A percentile compares a stretch with the other conserved stretches of the same genome.
These are phyloP conservation scores for Noctua pronuba DNA, from an alignment of 2,888 invertebrate genomes.

Conservation along the genomic window DNA sequence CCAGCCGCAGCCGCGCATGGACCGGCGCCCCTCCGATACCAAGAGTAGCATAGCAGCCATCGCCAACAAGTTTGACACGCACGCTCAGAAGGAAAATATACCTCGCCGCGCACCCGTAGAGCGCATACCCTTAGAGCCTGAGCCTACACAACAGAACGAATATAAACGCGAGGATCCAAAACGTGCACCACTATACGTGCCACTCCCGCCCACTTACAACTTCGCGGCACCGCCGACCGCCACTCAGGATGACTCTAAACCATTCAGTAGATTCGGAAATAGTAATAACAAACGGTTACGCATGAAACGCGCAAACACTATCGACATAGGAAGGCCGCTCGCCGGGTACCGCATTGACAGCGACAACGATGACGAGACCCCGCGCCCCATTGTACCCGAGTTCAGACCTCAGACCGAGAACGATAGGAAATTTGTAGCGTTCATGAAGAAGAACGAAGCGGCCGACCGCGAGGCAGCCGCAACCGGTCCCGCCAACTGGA, in stretches of 20 bases:
- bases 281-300: constrained; percentile 91
- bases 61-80: constrained; percentile 84
- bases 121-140: constrained; percentile 64
- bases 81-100: constrained; percentile 73
- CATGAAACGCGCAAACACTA: constrained; percentile 97
- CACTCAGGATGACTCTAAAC: constrained; percentile 81
- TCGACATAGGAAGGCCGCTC: constrained; percentile 95
- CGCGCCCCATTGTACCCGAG: constrained; percentile 89
- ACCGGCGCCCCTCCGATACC: constrained; percentile 80
- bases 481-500: constrained; percentile 92
- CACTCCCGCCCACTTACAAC: constrained; percentile 85
- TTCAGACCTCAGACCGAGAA: constrained; percentile 96
- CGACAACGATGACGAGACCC: constrained; percentile 86
- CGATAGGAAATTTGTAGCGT: constrained; percentile 95
- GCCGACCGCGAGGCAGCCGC: constrained; percentile 68
- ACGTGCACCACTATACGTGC: constrained; percentile 80
- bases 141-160: constrained; percentile 66
- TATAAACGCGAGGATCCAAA: constrained; percentile 73
- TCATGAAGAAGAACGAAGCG: constrained; percentile 93
- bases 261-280: constrained; percentile 87
- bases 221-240: constrained; percentile 81
- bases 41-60: constrained; percentile 84
- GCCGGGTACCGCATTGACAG: constrained; percentile 89
- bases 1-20: constrained; percentile 66
- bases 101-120: constrained; percentile 67